phyloP scores from a whole-genome alignment of 2,797 vertebrate genomes.

The Pagetopsis macropterus region DNA sequence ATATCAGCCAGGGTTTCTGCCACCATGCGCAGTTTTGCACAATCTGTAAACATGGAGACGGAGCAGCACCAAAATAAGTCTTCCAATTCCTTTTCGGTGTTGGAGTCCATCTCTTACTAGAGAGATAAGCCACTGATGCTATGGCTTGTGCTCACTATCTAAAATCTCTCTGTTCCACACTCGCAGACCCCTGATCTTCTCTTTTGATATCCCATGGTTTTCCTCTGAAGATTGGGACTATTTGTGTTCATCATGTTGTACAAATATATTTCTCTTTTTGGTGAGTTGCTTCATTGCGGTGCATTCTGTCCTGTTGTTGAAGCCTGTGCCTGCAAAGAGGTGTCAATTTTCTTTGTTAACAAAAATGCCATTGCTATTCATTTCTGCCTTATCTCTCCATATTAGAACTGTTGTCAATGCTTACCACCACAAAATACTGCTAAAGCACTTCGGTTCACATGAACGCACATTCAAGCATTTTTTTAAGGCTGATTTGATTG shows the following conservation, averaged over 20 bases:
- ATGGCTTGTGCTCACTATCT: constrained; percentile 12
- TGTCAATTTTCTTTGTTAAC: no score
- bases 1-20: constrained; percentile 16
- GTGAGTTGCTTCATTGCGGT: constrained; percentile 1
- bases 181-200: constrained; percentile 23
- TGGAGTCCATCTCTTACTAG: constrained; percentile 33
- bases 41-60: constrained; percentile 28
- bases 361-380: background rate
- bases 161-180: constrained; percentile 29
- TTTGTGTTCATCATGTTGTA: constrained; percentile 12
- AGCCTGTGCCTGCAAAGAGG: background rate
- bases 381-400: constrained; percentile 13
- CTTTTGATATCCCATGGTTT: background rate
- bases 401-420: constrained; percentile 7
- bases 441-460: constrained; percentile 13
- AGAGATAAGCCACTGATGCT: constrained; percentile 29
- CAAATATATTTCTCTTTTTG: background rate
- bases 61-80: constrained; percentile 47
- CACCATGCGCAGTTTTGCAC: constrained; percentile 7
- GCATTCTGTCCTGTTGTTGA: background rate
- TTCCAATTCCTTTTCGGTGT: constrained; percentile 32
- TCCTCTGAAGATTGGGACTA: constrained; percentile 11
- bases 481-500: constrained; percentile 3
- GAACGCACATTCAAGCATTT: constrained; percentile 23
- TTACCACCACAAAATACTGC: background rate